Conservation (phyloP, 2,797 vertebrate species). For the Chromobotia macracanthus region DNA sequence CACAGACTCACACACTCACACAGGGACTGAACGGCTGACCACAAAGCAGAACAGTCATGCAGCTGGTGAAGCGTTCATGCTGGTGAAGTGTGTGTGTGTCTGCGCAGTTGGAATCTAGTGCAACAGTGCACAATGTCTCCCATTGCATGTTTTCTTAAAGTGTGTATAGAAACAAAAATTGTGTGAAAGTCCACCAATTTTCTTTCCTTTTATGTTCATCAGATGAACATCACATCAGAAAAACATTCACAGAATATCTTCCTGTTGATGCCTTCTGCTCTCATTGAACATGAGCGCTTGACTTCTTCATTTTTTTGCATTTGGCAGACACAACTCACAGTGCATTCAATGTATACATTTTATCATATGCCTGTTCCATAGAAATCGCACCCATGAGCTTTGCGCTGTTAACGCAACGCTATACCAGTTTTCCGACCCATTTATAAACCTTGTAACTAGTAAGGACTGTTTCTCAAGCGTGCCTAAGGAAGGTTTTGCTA, state of each 20-base stretch:
- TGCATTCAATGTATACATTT: too few species aligned
- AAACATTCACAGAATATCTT: neutral
- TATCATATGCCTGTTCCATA: too few species aligned
- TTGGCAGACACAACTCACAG: too few species aligned
- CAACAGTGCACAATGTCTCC: constrained; percentile 48
- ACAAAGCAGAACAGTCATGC: constrained; percentile 50
- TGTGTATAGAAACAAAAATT: constrained; percentile 10
- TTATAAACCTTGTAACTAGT: neutral
- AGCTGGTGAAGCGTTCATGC: constrained; percentile 52
- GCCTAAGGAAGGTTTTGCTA: too few species aligned
- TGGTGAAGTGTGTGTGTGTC: constrained; percentile 30
- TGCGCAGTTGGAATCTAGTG: constrained; percentile 54
- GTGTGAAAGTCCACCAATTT: constrained; percentile 10
- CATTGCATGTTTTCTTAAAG: constrained; percentile 58
- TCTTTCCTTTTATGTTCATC: neutral
- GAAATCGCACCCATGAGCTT: too few species aligned
- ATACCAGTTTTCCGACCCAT: neutral
- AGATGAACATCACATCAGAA: neutral
- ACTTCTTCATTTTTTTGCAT: neutral
- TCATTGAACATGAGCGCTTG: neutral
- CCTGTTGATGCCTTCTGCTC: neutral
- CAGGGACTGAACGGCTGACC: constrained; percentile 49
- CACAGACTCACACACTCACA: constrained; percentile 19
- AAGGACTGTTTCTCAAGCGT: too few species aligned
- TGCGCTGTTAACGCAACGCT: too few species aligned